phyloP scores from a whole-genome alignment of 2,113 vertebrate genomes.

The Esox niger region DNA sequence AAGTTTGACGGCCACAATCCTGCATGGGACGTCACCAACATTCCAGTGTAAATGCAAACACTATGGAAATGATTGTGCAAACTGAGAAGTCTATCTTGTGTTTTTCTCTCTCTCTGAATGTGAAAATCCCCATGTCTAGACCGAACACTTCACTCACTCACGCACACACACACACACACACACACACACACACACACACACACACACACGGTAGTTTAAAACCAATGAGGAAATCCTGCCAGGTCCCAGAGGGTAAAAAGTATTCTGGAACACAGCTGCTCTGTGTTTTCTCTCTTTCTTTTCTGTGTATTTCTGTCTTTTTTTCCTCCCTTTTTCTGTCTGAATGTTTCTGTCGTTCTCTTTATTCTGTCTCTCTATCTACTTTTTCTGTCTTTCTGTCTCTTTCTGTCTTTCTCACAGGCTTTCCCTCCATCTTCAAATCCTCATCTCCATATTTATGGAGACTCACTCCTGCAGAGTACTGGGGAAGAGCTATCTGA shows the following conservation, averaged over 20 bases:
- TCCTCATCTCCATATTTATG: slow-evolving; percentile 75
- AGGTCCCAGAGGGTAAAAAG: slow-evolving; percentile 52
- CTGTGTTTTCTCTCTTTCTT: background rate
- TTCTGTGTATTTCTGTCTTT: slow-evolving; percentile 22
- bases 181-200: slow-evolving; percentile 15
- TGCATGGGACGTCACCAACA: too few species aligned
- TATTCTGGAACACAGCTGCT: slow-evolving; percentile 48
- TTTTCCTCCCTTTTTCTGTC: background rate
- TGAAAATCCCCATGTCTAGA: slow-evolving; percentile 37
- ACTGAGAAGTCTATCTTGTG: too few species aligned
- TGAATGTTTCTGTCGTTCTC: background rate
- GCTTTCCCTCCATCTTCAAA: slow-evolving; percentile 55
- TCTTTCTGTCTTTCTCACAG: slow-evolving; percentile 23
- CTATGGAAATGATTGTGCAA: too few species aligned
- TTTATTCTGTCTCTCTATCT: background rate
- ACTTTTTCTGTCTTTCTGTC: slow-evolving; percentile 12
- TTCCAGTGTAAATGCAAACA: too few species aligned
- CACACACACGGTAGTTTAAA: slow-evolving; percentile 39
- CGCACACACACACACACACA: slow-evolving; percentile 26
- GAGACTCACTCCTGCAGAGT: slow-evolving; percentile 60
- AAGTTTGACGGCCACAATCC: too few species aligned
- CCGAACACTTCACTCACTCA: slow-evolving; percentile 28
- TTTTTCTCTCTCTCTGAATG: too few species aligned
- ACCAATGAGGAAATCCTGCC: slow-evolving; percentile 55
- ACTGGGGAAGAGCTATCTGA: slow-evolving; percentile 53